phyloP scores from a whole-genome alignment of 2,888 invertebrate species.

The Anodontia alba region DNA sequence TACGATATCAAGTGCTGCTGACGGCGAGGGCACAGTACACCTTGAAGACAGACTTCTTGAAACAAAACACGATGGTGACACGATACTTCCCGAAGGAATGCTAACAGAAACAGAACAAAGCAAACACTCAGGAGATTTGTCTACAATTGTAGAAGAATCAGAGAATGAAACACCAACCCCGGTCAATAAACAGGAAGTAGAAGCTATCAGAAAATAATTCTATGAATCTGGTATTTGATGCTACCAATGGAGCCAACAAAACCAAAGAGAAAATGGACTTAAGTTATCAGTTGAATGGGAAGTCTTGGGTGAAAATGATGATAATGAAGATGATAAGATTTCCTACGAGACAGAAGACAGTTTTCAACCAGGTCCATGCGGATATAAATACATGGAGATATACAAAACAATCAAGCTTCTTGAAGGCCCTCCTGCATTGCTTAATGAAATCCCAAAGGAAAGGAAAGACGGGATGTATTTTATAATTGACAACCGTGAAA shows the following conservation, averaged over 20 bases:
- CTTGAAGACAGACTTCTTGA: too few relatives aligned
- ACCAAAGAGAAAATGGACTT: background rate
- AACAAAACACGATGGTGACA: too few relatives aligned
- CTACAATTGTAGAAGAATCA: background rate
- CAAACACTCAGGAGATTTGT: background rate
- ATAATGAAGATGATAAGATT: background rate
- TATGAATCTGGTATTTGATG: too few relatives aligned
- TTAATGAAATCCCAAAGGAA: slow-evolving; percentile 24
- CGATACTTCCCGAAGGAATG: too few relatives aligned
- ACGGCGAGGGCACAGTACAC: too few relatives aligned
- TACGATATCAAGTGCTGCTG: too few relatives aligned
- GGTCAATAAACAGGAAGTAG: background rate
- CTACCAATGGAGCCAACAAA: background rate
- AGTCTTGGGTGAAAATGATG: background rate
- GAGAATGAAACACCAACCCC: background rate
- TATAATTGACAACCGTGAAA: slow-evolving; percentile 26
- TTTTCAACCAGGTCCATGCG: slow-evolving; percentile 21
- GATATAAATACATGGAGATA: slow-evolving; percentile 23
- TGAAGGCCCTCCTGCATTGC: background rate
- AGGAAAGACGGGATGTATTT: slow-evolving; percentile 32
- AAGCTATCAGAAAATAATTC: background rate
- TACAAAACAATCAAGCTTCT: background rate
- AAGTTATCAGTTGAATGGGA: background rate
- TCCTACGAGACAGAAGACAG: background rate
- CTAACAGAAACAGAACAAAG: too few relatives aligned